Conservation (phyloP, 64 coral and sea anemone genomes). For the Actinia tenebrosa region DNA sequence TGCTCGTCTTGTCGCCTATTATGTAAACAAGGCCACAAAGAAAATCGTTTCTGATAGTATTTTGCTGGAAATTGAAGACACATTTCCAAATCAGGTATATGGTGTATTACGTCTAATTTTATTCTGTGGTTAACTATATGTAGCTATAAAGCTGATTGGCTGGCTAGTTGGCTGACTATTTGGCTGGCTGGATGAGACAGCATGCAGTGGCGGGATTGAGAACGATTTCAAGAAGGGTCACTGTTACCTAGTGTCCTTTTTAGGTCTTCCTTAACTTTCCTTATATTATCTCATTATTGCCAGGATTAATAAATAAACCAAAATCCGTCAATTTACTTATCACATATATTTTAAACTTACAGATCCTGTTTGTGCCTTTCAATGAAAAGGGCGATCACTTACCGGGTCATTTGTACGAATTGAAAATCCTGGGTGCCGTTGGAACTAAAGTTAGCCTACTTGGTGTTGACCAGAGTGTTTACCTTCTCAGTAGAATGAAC, state of each 20-base stretch:
- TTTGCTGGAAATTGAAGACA: conserved; percentile 62
- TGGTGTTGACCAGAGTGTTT: conserved; percentile 80
- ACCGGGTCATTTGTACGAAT: not conserved
- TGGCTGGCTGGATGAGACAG: too few relatives aligned
- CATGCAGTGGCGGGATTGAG: too few relatives aligned
- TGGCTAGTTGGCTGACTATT: too few relatives aligned
- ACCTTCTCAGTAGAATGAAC: conserved; percentile 78
- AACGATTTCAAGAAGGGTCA: too few relatives aligned
- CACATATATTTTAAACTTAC: not conserved
- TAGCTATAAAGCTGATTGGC: too few relatives aligned
- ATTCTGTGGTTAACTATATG: too few relatives aligned
- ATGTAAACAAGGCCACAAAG: conserved; percentile 16
- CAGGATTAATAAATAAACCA: too few relatives aligned
- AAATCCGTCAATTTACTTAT: too few relatives aligned
- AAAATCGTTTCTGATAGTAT: conserved; percentile 72
- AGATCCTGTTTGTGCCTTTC: not conserved
- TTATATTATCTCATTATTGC: too few relatives aligned
- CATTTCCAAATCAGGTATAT: conserved; percentile 61
- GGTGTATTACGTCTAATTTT: too few relatives aligned
- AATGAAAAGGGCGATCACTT: not conserved
- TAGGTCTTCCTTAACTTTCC: too few relatives aligned
- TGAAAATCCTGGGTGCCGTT: conserved; percentile 27
- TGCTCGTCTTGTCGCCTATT: conserved; percentile 73
- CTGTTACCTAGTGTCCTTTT: too few relatives aligned
- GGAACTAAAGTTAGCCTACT: conserved; percentile 57